Conservation (phyloP, 2,888 invertebrate species). For the Xanthostigma xanthostigma region DNA sequence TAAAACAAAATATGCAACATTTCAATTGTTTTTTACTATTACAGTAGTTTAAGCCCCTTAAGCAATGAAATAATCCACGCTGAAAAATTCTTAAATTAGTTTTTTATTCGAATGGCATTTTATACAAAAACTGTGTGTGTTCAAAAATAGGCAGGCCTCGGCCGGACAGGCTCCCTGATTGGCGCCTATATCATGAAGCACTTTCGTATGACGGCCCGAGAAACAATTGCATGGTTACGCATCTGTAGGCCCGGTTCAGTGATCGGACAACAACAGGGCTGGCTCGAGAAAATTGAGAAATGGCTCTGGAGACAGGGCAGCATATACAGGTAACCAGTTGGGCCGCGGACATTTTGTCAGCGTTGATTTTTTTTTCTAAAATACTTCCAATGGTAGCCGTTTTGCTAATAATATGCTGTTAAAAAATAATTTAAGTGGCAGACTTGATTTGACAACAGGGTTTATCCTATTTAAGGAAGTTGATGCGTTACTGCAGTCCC, state of each 20-base stretch:
- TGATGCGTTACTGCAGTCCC: no score
- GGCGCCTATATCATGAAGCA: conserved; percentile 80
- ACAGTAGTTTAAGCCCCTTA: no score
- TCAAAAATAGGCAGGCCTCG: conserved; percentile 60
- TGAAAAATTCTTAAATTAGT: no score
- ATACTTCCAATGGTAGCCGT: no score
- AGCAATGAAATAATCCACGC: no score
- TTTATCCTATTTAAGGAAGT: no score
- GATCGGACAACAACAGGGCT: conserved; percentile 75
- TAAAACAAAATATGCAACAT: conserved; percentile 19
- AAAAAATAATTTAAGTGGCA: no score
- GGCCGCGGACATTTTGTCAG: no score
- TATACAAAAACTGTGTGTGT: not conserved
- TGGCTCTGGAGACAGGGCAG: conserved; percentile 37
- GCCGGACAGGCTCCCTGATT: conserved; percentile 78
- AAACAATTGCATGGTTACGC: conserved; percentile 78
- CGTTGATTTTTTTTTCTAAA: no score
- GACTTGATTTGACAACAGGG: no score
- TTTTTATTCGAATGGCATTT: no score
- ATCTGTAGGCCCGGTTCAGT: conserved; percentile 80
- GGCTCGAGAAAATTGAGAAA: conserved; percentile 35
- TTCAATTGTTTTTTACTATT: not conserved
- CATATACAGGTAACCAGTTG: conserved; percentile 34
- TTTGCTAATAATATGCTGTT: no score
- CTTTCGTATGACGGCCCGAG: conserved; percentile 62